These are phyloP conservation scores for Saccostrea glomerata DNA, from an alignment of 1,140 invertebrate genomes.

Conservation along the genomic window DNA sequence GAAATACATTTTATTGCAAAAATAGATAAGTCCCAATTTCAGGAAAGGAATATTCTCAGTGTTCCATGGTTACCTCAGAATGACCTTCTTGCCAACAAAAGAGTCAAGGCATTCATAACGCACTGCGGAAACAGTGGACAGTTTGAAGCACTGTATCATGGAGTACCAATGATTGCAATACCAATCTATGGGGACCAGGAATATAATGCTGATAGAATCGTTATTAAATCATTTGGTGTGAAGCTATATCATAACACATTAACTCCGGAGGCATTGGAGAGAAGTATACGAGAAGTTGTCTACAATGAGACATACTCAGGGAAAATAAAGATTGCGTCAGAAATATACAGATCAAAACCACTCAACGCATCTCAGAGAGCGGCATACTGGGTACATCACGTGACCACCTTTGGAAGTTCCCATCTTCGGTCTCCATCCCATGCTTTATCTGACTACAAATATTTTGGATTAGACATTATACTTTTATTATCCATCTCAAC, in stretches of 20 bases:
- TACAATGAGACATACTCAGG: constrained; percentile 57
- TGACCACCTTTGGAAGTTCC: constrained; percentile 66
- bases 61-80: constrained; percentile 67
- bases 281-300: constrained; percentile 55
- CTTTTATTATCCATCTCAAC: not conserved
- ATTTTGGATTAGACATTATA: constrained; percentile 36
- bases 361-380: constrained; percentile 58
- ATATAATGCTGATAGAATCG: constrained; percentile 74
- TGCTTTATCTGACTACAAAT: constrained; percentile 65
- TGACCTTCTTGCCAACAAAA: constrained; percentile 81
- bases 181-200: constrained; percentile 86
- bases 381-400: constrained; percentile 68
- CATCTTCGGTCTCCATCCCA: constrained; percentile 62
- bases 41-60: constrained; percentile 54
- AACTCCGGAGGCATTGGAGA: constrained; percentile 43
- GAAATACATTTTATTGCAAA: constrained; percentile 54
- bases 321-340: constrained; percentile 63
- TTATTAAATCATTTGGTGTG: constrained; percentile 55
- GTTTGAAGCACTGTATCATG: constrained; percentile 67
- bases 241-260: constrained; percentile 50
- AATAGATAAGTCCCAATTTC: constrained; percentile 32
- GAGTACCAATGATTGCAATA: constrained; percentile 81
- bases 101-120: constrained; percentile 64
- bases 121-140: constrained; percentile 66
- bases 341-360: constrained; percentile 60